phyloP scores from a whole-genome alignment of 2,113 vertebrate species.

The Rhagologus leucostigma region DNA sequence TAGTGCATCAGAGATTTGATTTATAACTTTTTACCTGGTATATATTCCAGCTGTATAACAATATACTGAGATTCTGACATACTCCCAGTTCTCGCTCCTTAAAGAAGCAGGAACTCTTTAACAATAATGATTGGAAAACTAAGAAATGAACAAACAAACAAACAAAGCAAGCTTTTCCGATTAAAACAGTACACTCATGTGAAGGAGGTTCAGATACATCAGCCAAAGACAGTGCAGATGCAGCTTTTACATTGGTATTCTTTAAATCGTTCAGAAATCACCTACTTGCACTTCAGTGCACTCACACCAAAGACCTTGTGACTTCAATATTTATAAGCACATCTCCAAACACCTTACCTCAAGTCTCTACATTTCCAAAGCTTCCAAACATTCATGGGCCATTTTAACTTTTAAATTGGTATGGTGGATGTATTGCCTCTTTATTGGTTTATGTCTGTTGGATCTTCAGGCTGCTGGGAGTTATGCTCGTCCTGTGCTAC shows the following conservation, averaged over 20 bases:
- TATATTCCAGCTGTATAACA: background rate
- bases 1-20: slow-evolving; percentile 32
- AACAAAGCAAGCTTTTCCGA: background rate
- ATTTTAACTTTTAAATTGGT: background rate
- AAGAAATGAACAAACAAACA: background rate
- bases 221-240: background rate
- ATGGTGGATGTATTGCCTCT: background rate
- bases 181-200: background rate
- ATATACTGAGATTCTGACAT: background rate
- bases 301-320: background rate
- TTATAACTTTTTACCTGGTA: background rate
- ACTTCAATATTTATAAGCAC: background rate
- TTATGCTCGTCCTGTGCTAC: background rate
- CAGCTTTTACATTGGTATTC: background rate
- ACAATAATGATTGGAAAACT: background rate
- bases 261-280: background rate
- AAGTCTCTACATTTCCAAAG: background rate
- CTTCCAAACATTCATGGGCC: background rate
- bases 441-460: background rate
- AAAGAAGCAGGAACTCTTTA: background rate
- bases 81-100: slow-evolving; percentile 2
- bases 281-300: background rate
- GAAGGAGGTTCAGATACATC: background rate
- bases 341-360: background rate
- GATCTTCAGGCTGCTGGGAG: background rate